Evolutionary conservation across 2,113 vertebrate species (phyloP).

Genomic region (Rhadina sibilatrix): DNA sequence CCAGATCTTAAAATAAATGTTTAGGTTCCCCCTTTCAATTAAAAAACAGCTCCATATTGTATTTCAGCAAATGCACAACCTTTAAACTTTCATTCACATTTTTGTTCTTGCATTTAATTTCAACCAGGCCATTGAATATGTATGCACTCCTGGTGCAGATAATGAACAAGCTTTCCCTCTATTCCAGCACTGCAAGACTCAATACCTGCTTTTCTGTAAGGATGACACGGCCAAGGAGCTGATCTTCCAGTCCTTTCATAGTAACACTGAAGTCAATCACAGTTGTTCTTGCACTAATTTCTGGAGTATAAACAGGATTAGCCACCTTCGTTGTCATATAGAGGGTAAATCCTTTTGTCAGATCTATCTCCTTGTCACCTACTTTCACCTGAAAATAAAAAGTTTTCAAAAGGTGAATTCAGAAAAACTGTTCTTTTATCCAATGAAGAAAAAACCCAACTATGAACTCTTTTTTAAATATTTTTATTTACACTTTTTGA

Average conservation of each 20-base stretch:
- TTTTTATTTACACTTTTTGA: neutral
- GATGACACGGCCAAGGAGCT: constrained; percentile 84
- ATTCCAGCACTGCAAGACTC: neutral
- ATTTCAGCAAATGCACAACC: neutral
- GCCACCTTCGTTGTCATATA: constrained; percentile 86
- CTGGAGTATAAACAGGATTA: constrained; percentile 84
- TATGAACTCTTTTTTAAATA: neutral
- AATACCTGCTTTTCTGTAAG: constrained; percentile 82
- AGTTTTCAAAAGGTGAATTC: neutral
- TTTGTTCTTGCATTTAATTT: neutral
- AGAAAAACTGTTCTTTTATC: neutral
- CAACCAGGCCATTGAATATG: neutral
- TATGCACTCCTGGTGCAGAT: neutral
- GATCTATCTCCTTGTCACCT: constrained; percentile 84
- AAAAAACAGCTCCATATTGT: neutral
- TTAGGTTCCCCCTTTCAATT: neutral
- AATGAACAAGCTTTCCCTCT: neutral
- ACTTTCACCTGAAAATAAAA: constrained; percentile 78
- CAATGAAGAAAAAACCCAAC: neutral
- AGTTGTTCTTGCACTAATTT: constrained; percentile 81
- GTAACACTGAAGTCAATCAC: constrained; percentile 87
- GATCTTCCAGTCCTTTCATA: constrained; percentile 82
- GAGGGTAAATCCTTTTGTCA: constrained; percentile 78
- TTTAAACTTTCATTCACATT: neutral
- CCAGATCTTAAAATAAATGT: constrained; percentile 15